Percentiles rank a stretch among this genome's conserved stretches.
Evolutionary conservation across 1,140 invertebrate species (phyloP).

Genomic region (Phenacoccus solenopsis): DNA sequence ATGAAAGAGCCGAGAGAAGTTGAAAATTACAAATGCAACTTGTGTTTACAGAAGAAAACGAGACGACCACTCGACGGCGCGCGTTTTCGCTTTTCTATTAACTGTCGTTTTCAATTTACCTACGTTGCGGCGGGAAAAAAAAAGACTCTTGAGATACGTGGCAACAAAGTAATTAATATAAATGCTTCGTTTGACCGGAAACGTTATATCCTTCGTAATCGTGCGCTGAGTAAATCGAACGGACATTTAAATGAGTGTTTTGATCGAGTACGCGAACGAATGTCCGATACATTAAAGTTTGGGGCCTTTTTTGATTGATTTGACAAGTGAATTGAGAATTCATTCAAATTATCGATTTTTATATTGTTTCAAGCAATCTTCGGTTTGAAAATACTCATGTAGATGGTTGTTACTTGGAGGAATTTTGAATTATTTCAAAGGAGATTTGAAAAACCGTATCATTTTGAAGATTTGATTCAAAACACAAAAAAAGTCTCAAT

Average conservation of each 20-base stretch:
- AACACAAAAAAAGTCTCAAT: no score
- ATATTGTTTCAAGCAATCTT: no score
- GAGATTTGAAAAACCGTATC: no score
- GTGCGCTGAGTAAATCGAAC: background rate
- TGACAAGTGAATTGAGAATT: no score
- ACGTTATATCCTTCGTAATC: background rate
- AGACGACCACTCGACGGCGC: background rate
- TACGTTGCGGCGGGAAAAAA: background rate
- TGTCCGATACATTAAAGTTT: no score
- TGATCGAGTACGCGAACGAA: no score
- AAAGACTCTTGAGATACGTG: background rate
- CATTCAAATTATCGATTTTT: no score
- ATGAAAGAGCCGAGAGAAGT: constrained; percentile 5
- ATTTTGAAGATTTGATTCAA: no score
- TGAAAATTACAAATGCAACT: constrained; percentile 5
- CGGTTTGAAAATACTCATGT: no score
- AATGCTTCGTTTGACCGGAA: background rate
- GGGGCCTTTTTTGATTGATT: no score
- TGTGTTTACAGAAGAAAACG: background rate
- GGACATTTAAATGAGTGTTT: background rate
- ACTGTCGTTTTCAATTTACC: constrained; percentile 1
- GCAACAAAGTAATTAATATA: background rate
- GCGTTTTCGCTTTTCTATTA: background rate
- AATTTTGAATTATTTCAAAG: no score
- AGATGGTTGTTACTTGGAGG: no score